Conservation (phyloP, 2,888 invertebrate species). For the Dione vanillae region DNA sequence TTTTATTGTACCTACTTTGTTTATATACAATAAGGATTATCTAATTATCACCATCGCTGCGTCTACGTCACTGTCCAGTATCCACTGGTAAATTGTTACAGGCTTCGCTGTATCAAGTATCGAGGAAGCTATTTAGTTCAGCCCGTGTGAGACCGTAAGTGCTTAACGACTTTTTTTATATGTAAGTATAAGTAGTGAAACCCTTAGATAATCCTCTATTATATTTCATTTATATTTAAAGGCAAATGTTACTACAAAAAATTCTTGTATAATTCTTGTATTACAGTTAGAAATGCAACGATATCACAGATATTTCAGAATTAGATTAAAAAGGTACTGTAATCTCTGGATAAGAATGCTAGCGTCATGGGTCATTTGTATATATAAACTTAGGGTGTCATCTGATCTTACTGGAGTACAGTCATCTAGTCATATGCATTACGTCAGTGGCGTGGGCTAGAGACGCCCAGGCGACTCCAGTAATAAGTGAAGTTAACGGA, state of each 20-base stretch:
- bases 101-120: constrained; percentile 12
- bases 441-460: constrained; percentile 27
- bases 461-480: neutral
- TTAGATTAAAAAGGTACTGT: too few relatives aligned
- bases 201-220: neutral
- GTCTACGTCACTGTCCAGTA: too few relatives aligned
- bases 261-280: too few relatives aligned
- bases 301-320: too few relatives aligned
- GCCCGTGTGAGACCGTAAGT: constrained; percentile 15
- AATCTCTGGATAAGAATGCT: neutral
- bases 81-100: neutral
- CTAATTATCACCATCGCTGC: neutral
- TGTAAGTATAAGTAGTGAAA: neutral
- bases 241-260: neutral
- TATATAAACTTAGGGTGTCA: neutral
- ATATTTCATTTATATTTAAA: neutral
- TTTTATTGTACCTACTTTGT: neutral
- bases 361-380: neutral
- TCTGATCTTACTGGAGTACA: neutral
- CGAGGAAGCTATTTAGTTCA: constrained; percentile 11
- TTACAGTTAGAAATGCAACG: too few relatives aligned
- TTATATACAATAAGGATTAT: constrained; percentile 3
- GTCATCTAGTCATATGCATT: neutral
- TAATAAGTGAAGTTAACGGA: constrained; percentile 13
- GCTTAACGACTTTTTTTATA: constrained; percentile 5